Percentiles rank a stretch among this genome's conserved stretches.
phyloP scores from a whole-genome alignment of 1,140 invertebrate genomes.

The Lepidostoma basale region DNA sequence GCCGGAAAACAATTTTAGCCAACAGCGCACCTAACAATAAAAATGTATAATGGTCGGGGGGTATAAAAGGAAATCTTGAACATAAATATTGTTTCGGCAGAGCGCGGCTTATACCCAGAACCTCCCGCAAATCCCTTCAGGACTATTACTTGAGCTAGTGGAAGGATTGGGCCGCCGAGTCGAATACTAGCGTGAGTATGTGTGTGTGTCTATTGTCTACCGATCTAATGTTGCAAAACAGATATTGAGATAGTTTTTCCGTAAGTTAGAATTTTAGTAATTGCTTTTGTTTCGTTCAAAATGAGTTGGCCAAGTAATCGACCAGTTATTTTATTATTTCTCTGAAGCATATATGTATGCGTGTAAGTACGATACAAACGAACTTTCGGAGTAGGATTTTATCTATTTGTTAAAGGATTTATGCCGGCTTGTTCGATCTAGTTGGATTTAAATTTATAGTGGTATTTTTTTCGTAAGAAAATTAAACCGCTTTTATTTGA shows the following conservation, averaged over 20 bases:
- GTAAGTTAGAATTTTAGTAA: neutral
- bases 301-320: too few relatives aligned
- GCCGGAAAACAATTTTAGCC: slow-evolving; percentile 25
- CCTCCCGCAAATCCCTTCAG: slow-evolving; percentile 32
- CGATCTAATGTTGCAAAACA: neutral
- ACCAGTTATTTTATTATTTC: too few relatives aligned
- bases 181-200: neutral
- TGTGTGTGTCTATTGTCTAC: too few relatives aligned
- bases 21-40: slow-evolving; percentile 30
- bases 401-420: too few relatives aligned
- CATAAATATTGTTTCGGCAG: slow-evolving; percentile 40
- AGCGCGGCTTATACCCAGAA: slow-evolving; percentile 19
- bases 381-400: too few relatives aligned
- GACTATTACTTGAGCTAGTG: slow-evolving; percentile 11
- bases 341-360: too few relatives aligned
- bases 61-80: slow-evolving; percentile 42
- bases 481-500: too few relatives aligned
- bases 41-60: slow-evolving; percentile 31
- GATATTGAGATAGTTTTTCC: neutral
- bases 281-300: neutral
- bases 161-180: neutral
- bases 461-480: too few relatives aligned
- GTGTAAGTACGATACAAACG: too few relatives aligned
- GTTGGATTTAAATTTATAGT: too few relatives aligned
- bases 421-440: too few relatives aligned